phyloP scores from a whole-genome alignment of 2,113 vertebrate genomes.

The Leucopsar rothschildi region DNA sequence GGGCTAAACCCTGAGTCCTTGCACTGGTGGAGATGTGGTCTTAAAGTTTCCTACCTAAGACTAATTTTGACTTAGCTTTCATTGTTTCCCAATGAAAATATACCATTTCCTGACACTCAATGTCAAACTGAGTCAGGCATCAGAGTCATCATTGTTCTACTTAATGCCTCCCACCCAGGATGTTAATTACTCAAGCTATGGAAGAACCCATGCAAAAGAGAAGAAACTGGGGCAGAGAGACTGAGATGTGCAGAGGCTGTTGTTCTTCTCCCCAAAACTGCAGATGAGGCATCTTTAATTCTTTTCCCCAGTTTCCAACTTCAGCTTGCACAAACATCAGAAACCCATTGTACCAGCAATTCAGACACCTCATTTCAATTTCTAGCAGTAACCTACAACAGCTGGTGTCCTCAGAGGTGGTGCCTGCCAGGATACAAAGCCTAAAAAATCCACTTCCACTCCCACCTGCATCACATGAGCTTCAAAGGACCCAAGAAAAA shows the following conservation, averaged over 20 bases:
- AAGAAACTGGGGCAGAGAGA: background rate
- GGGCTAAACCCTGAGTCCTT: background rate
- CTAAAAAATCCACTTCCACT: background rate
- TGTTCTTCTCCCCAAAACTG: background rate
- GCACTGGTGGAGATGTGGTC: fast-evolving
- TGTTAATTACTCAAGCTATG: slow-evolving; percentile 3
- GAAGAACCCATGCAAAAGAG: background rate
- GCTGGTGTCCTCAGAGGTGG: background rate
- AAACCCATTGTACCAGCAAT: background rate
- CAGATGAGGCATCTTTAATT: background rate
- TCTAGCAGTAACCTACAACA: background rate
- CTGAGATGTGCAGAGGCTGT: background rate
- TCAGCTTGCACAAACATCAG: background rate
- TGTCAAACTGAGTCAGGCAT: slow-evolving; percentile 38
- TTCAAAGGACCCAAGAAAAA: background rate
- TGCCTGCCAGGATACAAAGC: background rate
- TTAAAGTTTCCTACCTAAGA: background rate
- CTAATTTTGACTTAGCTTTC: background rate
- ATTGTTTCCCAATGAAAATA: background rate
- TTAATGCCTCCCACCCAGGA: slow-evolving; percentile 45
- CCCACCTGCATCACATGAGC: background rate
- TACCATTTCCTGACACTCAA: background rate
- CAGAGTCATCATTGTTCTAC: slow-evolving; percentile 6
- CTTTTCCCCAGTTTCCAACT: background rate
- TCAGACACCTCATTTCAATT: background rate